A percentile compares a stretch with the other conserved stretches of the same genome.
Evolutionary conservation across 2,888 invertebrate species (phyloP).

Genomic region (Dichetophora obliterata): DNA sequence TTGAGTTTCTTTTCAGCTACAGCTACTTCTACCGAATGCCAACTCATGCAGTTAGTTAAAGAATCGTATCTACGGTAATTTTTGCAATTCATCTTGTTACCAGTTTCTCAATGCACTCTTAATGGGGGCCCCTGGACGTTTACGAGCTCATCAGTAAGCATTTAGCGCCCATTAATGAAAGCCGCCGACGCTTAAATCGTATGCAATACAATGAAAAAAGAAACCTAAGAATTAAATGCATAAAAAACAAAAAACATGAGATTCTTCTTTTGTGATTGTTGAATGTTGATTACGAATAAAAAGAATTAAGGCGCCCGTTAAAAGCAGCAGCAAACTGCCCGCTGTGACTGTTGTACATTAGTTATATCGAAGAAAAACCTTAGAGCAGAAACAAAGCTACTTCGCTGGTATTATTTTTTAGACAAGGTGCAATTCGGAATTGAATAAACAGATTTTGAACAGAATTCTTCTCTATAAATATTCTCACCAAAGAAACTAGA

Average conservation of each 20-base stretch:
- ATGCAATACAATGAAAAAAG: not conserved
- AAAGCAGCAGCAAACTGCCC: not conserved
- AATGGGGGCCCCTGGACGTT: constrained; percentile 2
- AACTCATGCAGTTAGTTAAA: not conserved
- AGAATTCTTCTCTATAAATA: not conserved
- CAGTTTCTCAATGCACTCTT: not conserved
- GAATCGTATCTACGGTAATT: not conserved
- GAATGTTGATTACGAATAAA: not conserved
- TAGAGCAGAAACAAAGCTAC: not conserved
- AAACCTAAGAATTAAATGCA: not conserved
- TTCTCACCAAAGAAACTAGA: not conserved
- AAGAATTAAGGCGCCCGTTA: not conserved
- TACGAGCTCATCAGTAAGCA: constrained; percentile 20
- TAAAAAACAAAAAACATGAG: no score
- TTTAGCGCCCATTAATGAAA: constrained; percentile 29
- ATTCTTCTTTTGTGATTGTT: not conserved
- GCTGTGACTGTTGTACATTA: not conserved
- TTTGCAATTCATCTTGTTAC: constrained; percentile 10
- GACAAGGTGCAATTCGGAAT: not conserved
- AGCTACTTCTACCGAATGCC: not conserved
- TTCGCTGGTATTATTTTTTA: not conserved
- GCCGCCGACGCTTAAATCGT: constrained; percentile 15
- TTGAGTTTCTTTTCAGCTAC: not conserved
- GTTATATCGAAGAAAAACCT: no score
- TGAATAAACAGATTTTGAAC: not conserved